Conservation (phyloP, 2,888 invertebrate species). For the Acrobasis suavella region DNA sequence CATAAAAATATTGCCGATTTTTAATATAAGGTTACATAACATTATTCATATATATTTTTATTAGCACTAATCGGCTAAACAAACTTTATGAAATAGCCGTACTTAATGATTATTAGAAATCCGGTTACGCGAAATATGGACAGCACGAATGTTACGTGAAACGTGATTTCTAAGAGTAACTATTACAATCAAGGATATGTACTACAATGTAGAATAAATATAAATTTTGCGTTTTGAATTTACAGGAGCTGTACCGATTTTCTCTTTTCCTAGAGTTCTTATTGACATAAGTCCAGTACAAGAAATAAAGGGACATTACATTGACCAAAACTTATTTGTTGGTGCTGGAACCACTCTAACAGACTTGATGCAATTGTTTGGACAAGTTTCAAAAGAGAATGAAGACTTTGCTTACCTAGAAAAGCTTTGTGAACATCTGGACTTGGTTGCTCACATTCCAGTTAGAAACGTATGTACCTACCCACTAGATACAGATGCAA, state of each 20-base stretch:
- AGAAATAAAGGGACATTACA: constrained; percentile 74
- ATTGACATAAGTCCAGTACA: constrained; percentile 84
- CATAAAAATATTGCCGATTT: no score
- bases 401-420: constrained; percentile 82
- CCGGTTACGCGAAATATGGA: no score
- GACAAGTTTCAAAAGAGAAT: constrained; percentile 46
- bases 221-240: constrained; percentile 13
- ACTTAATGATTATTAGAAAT: no score
- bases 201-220: no score
- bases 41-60: no score
- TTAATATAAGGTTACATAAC: no score
- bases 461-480: constrained; percentile 84
- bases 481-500: no score
- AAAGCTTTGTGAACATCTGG: constrained; percentile 84
- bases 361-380: constrained; percentile 77
- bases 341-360: constrained; percentile 85
- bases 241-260: constrained; percentile 69
- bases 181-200: no score
- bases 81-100: no score
- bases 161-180: constrained; percentile 44
- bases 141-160: no score
- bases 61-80: no score
- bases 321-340: constrained; percentile 73
- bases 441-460: constrained; percentile 87
- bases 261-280: constrained; percentile 72